These are phyloP conservation scores for Sparidentex hasta DNA, from an alignment of 2,797 vertebrate genomes.

Conservation along the genomic window DNA sequence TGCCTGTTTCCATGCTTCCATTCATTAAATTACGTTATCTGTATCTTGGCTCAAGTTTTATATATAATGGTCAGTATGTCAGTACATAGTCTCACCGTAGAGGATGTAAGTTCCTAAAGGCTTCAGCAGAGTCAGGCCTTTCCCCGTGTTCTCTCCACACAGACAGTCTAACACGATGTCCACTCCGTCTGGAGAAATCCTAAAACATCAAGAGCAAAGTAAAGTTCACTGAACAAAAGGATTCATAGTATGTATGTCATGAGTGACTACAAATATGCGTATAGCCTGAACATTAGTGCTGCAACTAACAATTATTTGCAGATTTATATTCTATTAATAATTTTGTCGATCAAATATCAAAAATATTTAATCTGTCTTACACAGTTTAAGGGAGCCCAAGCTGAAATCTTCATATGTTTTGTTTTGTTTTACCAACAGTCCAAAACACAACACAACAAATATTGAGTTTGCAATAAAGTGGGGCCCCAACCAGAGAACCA, in stretches of 20 bases:
- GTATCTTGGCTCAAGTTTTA: background rate
- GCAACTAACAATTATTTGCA: background rate
- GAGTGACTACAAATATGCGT: background rate
- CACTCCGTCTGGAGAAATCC: constrained; percentile 96
- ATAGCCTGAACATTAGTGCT: background rate
- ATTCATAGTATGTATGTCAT: background rate
- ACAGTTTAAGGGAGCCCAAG: background rate
- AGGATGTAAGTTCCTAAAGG: constrained; percentile 97
- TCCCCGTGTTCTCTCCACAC: constrained; percentile 97
- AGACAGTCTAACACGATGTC: constrained; percentile 97
- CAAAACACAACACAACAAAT: background rate
- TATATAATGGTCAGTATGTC: background rate
- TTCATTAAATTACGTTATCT: background rate
- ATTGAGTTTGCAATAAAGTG: background rate
- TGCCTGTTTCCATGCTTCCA: background rate
- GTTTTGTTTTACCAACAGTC: background rate
- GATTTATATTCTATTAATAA: background rate
- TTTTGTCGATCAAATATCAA: background rate
- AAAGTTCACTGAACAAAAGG: constrained; percentile 1
- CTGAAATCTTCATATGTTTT: background rate
- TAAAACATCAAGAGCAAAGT: constrained; percentile 70
- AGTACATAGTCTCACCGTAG: constrained; percentile 87
- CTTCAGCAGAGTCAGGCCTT: constrained; percentile 95
- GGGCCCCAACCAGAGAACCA: background rate
- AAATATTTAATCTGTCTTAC: background rate